Evolutionary conservation across 1,140 invertebrate genomes (phyloP).

Genomic region (Drosophila fuyamai): DNA sequence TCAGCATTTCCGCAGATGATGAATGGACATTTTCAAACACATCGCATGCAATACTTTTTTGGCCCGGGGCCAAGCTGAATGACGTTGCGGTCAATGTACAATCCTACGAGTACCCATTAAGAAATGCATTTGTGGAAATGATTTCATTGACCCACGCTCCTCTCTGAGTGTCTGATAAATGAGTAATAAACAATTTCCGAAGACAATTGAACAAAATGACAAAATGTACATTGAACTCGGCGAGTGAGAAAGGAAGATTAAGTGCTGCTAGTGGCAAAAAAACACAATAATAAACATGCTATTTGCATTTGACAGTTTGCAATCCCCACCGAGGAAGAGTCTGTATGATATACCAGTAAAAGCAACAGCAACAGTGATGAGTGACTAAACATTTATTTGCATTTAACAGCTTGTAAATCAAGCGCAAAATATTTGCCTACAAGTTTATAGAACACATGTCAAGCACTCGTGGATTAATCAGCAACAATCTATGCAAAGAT

Average conservation of each 20-base stretch:
- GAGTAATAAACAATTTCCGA: constrained; percentile 79
- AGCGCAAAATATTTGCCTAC: constrained; percentile 67
- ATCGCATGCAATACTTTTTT: constrained; percentile 45
- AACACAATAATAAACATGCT: constrained; percentile 15
- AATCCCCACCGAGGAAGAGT: constrained; percentile 4
- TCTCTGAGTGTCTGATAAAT: constrained; percentile 44
- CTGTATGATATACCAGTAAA: neutral
- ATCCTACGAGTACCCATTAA: constrained; percentile 37
- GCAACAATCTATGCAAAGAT: constrained; percentile 48
- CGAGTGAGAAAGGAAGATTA: constrained; percentile 13
- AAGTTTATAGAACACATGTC: constrained; percentile 71
- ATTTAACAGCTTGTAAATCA: constrained; percentile 68
- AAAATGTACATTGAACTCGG: constrained; percentile 73
- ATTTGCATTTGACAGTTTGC: constrained; percentile 62
- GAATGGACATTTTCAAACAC: constrained; percentile 26
- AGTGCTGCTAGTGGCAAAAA: constrained; percentile 36
- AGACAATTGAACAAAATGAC: constrained; percentile 67
- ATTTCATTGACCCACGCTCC: constrained; percentile 72
- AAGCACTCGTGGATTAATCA: constrained; percentile 67
- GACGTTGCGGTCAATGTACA: constrained; percentile 47
- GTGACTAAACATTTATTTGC: constrained; percentile 54
- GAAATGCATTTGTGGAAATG: constrained; percentile 66
- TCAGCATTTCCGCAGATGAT: constrained; percentile 46
- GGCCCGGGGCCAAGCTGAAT: constrained; percentile 59
- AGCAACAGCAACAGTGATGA: constrained; percentile 1